Evolutionary conservation across 2,888 invertebrate species (phyloP).

Genomic region (Hirtodrosophila histrioides): DNA sequence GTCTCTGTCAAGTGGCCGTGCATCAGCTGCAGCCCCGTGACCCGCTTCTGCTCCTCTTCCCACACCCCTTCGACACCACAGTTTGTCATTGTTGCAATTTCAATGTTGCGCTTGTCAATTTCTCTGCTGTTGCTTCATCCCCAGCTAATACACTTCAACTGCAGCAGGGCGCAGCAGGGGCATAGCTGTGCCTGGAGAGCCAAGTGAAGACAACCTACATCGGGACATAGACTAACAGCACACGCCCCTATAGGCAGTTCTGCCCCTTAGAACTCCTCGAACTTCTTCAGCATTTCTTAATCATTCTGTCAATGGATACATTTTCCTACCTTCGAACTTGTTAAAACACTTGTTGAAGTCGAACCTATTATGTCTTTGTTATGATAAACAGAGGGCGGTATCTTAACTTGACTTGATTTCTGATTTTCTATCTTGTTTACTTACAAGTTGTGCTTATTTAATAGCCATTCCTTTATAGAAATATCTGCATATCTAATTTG

Average conservation of each 20-base stretch:
- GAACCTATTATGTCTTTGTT: too few species aligned
- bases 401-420: neutral
- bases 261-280: conserved; percentile 30
- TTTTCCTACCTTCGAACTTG: conserved; percentile 23
- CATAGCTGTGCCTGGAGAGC: neutral
- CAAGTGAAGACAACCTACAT: conserved; percentile 3
- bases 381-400: neutral
- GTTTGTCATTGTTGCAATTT: conserved; percentile 80
- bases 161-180: too few species aligned
- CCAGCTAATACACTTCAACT: conserved; percentile 19
- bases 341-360: neutral
- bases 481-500: too few species aligned
- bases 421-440: too few species aligned
- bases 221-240: conserved; percentile 42
- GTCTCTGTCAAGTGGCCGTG: conserved; percentile 75
- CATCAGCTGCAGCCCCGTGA: conserved; percentile 47
- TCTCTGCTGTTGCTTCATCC: conserved; percentile 43
- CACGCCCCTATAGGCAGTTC: conserved; percentile 11
- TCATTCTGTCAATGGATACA: conserved; percentile 10
- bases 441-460: too few species aligned
- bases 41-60: conserved; percentile 7
- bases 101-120: conserved; percentile 79
- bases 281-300: conserved; percentile 6
- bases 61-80: conserved; percentile 23
- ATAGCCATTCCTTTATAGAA: too few species aligned